These are phyloP conservation scores for Parapsyche elsis DNA, from an alignment of 1,140 invertebrate species.

Conservation along the genomic window DNA sequence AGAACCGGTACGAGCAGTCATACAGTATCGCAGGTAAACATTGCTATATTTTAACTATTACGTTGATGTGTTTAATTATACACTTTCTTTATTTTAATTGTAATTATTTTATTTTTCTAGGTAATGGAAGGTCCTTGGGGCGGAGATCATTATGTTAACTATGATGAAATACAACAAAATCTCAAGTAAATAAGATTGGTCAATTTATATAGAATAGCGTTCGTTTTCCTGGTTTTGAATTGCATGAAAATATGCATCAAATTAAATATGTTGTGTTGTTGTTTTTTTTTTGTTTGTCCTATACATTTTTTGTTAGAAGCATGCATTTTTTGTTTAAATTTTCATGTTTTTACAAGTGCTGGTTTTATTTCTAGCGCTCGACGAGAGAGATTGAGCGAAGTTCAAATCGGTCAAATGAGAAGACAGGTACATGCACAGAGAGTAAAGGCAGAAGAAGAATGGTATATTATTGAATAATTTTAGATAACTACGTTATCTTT, in stretches of 20 bases:
- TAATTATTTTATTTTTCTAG: slow-evolving; percentile 54
- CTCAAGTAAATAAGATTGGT: slow-evolving; percentile 71
- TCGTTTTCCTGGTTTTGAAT: background rate
- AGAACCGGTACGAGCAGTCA: slow-evolving; percentile 49
- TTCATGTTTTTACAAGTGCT: background rate
- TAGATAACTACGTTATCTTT: slow-evolving; percentile 32
- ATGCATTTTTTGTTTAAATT: slow-evolving; percentile 7
- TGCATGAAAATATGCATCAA: background rate
- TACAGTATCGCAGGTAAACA: slow-evolving; percentile 52
- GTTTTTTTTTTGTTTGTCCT: slow-evolving; percentile 22
- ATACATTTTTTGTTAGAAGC: background rate
- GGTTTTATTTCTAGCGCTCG: slow-evolving; percentile 59
- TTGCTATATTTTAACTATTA: background rate
- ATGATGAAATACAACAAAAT: slow-evolving; percentile 85
- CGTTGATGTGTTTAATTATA: background rate
- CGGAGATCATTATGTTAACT: slow-evolving; percentile 85
- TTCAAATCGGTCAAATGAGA: slow-evolving; percentile 79
- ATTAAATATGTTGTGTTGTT: background rate
- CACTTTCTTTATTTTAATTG: background rate
- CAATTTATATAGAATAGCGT: background rate
- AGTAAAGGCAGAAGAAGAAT: slow-evolving; percentile 78
- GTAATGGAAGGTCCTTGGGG: slow-evolving; percentile 68
- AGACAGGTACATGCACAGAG: slow-evolving; percentile 77
- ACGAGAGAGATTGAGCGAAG: slow-evolving; percentile 72
- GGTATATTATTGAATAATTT: slow-evolving; percentile 64